A percentile compares a stretch with the other conserved stretches of the same genome.
phyloP scores from a whole-genome alignment of 1,140 invertebrate genomes.

The Penaeus japonicus region DNA sequence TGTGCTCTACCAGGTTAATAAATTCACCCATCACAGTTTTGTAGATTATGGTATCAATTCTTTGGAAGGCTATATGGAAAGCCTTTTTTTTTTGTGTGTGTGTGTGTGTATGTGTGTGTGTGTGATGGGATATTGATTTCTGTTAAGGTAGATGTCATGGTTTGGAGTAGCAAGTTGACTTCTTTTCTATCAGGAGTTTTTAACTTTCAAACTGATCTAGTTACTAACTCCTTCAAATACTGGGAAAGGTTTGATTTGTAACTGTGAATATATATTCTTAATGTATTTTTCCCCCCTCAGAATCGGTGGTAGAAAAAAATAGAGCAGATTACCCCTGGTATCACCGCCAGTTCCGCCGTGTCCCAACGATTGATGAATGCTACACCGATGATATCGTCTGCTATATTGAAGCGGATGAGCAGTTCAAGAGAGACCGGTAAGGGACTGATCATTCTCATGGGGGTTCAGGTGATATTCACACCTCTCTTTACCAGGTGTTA shows the following conservation, averaged over 20 bases:
- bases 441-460: neutral
- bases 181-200: too few species aligned
- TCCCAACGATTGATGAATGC: constrained; percentile 96
- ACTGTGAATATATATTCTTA: neutral
- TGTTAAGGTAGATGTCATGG: too few species aligned
- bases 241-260: neutral
- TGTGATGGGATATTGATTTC: too few species aligned
- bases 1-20: too few species aligned
- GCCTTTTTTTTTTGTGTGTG: too few species aligned
- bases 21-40: too few species aligned
- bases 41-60: too few species aligned
- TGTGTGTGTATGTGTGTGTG: too few species aligned
- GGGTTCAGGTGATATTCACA: neutral
- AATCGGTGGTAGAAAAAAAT: constrained; percentile 88
- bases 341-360: constrained; percentile 86
- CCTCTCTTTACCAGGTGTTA: too few species aligned
- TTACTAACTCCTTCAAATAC: neutral
- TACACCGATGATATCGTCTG: constrained; percentile 87
- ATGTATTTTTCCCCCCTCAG: constrained; percentile 67
- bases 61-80: too few species aligned
- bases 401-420: constrained; percentile 87
- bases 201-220: too few species aligned
- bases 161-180: too few species aligned
- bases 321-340: constrained; percentile 87
- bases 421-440: constrained; percentile 91